Base-by-base conservation (phyloP, 2,888 invertebrate genomes). In the Oxystoma pomonae region DNA sequence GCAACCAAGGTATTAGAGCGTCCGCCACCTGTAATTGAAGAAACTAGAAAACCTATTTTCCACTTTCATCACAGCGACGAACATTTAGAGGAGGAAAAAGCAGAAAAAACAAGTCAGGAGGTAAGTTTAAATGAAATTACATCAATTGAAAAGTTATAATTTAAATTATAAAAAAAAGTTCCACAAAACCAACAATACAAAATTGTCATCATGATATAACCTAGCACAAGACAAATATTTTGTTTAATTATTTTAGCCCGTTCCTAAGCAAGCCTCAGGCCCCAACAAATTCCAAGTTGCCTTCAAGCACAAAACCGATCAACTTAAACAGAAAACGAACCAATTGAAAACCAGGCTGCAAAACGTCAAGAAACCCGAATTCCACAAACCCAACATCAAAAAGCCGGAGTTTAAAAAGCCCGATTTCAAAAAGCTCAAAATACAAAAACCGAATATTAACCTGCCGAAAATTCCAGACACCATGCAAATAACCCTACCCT, bases 401-500 rank as follows among this genome's bases (percentile, higher is more conserved):
- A 77, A 81, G 64, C 81, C 83, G 1, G 72, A 74, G 60, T 67
- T 73, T n/a, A 67, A 71, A 19, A 82, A 81, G 71, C 57, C 57
- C 2, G 22, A 59, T 16, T 80, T 84, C 63, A 80, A 79, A 55
- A 77, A 81, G 65, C 80, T 80, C 61, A 79, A 78, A 64, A 73
- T 83, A 5, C 84, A 86, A 56, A 82, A 84, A 66, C 84, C 88
- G 1, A 86, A 85, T 70, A 83, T 87, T 55, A 87, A 86, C 71
- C 85, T 88, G 52, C 71, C 72, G 0, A 85, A 86, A 67, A 77
- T 89, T 77, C 87, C 87, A 21, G 86, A 87, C 16, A 81, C 84
- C 65, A 82, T 87, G 22, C 86, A 86, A 77, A 83, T 87, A 20
- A 84, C 83, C 69, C 84, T 92, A 69, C 86, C 91, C 72, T 73